These are phyloP conservation scores for Oreochromis niloticus DNA, from an alignment of 2,113 vertebrate genomes.

Conservation along the genomic window DNA sequence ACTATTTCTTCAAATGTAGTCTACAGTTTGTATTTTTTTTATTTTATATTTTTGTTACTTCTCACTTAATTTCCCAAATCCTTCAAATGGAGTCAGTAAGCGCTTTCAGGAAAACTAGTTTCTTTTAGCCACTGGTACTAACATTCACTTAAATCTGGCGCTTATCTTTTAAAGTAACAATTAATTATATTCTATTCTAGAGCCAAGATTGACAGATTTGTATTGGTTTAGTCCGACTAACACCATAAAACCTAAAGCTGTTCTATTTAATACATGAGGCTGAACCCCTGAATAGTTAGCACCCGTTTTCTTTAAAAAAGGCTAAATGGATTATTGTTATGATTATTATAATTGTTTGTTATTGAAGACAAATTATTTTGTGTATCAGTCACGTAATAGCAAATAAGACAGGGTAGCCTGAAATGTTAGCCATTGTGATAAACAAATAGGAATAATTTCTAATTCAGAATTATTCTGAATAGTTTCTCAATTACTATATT, in stretches of 20 bases:
- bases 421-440: neutral
- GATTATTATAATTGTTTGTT: neutral
- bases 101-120: neutral
- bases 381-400: neutral
- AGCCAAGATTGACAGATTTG: neutral
- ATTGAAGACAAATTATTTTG: neutral
- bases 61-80: neutral
- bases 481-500: neutral
- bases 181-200: neutral
- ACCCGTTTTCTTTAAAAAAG: neutral
- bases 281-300: neutral
- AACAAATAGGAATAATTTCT: neutral
- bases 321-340: neutral
- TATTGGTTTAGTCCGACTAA: neutral
- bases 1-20: neutral
- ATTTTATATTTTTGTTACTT: neutral
- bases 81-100: neutral
- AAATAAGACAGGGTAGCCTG: neutral
- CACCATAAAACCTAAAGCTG: neutral
- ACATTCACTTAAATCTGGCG: neutral
- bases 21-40: neutral
- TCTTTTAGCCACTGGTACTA: neutral
- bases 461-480: neutral
- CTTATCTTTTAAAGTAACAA: neutral
- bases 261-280: neutral